phyloP scores from a whole-genome alignment of 2,113 vertebrate species.

The Psittacula cyanocephala region DNA sequence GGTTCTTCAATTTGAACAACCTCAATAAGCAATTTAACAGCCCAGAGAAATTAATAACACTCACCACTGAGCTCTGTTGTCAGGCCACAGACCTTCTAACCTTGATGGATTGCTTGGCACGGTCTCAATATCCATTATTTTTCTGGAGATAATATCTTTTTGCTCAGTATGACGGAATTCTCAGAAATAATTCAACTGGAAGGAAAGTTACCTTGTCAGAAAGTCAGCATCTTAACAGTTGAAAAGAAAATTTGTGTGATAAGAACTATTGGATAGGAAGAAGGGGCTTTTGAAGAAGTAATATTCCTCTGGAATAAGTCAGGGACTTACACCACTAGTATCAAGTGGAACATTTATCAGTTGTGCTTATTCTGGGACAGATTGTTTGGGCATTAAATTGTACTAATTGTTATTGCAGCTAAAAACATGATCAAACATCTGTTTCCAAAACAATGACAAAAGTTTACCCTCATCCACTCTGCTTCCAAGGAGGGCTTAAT shows the following conservation, averaged over 20 bases:
- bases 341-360: not conserved
- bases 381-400: not conserved
- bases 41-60: constrained; percentile 6
- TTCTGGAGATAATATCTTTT: not conserved
- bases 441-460: not conserved
- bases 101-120: not conserved
- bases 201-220: constrained; percentile 21
- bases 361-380: not conserved
- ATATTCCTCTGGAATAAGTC: not conserved
- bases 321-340: not conserved
- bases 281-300: not conserved
- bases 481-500: not conserved
- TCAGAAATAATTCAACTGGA: constrained; percentile 35
- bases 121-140: not conserved
- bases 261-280: not conserved
- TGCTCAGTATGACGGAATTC: not conserved
- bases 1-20: not conserved
- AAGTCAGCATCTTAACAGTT: not conserved
- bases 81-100: not conserved
- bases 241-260: constrained; percentile 2
- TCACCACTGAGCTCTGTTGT: not conserved
- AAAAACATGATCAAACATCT: not conserved
- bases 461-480: not conserved
- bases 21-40: constrained; percentile 18
- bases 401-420: not conserved